Base-by-base conservation (phyloP, 2,797 vertebrate species). In the Neoniphon sammara region DNA sequence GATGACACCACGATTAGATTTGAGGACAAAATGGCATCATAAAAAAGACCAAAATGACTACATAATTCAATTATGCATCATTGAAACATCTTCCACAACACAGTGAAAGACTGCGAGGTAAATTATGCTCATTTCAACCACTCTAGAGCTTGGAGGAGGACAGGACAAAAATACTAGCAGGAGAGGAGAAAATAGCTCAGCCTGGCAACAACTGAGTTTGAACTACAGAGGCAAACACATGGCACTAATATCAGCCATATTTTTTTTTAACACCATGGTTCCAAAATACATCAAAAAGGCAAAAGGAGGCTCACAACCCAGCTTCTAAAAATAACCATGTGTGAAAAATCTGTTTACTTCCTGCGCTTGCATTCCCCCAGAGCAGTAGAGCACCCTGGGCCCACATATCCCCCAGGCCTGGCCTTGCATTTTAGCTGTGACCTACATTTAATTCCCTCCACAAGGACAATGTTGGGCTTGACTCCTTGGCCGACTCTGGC, bases 371-470 rank as follows among this genome's bases (percentile, higher is more conserved):
- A 3, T 77, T 71, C 56, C 81, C 86, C 80, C 54, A 77, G 77
- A 92, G 91, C 85, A 77, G 75, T 31, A 71, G 64, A 84, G 84
- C 83, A 91, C 82, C 81, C 80, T 75, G 53, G 73, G 80, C 70
- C 66, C 50, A 65, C 79, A 74, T 73, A 56, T 72, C 71, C 87
- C 74, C 68, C 55, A 80, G 85, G 80, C 82, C 61, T 65, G 78
- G 74, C 77, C 84, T 88, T 76, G 78, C 73, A 78, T 88, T 91
- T 90, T 74, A 87, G 78, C 85, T 73, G 75, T 88, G 92, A 94
- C 92, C 92, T 92, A 94, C 91, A 94, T 94, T 93, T 84, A 77
- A 90, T 85, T 83, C 87, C 80, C 59, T 80, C 81, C 83, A 80
- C 84, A 81, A 87, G 75, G 84, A 85, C 84, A 79, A 77, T 0